These are phyloP conservation scores for Muraenolepis orangiensis DNA, from an alignment of 2,797 vertebrate species.

Conservation along the genomic window DNA sequence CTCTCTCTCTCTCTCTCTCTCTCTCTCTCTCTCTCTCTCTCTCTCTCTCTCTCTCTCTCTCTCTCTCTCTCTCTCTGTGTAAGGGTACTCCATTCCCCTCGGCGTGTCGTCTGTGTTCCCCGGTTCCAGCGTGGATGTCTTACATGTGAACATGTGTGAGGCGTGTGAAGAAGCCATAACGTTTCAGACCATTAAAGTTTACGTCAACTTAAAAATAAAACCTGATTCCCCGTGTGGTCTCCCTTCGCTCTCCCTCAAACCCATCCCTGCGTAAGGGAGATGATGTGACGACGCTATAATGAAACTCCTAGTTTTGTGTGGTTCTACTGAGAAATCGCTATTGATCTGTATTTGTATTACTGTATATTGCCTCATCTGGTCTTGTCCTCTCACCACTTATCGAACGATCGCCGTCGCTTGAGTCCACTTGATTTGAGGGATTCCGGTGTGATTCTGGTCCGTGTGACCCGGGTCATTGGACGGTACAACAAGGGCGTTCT, in stretches of 20 bases:
- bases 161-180: slow-evolving; percentile 30
- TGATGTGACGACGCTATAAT: too few relatives aligned
- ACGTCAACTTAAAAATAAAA: slow-evolving; percentile 15
- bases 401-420: background rate
- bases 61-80: slow-evolving; percentile 68
- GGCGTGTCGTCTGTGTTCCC: slow-evolving; percentile 42
- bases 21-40: background rate
- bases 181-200: slow-evolving; percentile 30
- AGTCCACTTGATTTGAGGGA: background rate
- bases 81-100: slow-evolving; percentile 41
- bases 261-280: too few relatives aligned
- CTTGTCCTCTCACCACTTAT: background rate
- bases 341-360: background rate
- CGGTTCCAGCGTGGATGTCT: background rate
- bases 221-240: too few relatives aligned
- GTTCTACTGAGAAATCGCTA: background rate
- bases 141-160: slow-evolving; percentile 29
- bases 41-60: slow-evolving; percentile 48
- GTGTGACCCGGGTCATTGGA: background rate
- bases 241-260: too few relatives aligned
- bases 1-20: slow-evolving; percentile 49
- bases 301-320: too few relatives aligned
- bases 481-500: background rate
- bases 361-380: background rate
- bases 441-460: background rate